These are phyloP conservation scores for Plecturocebus donacophilus DNA, from an alignment of 2,113 vertebrate species.

Conservation along the genomic window DNA sequence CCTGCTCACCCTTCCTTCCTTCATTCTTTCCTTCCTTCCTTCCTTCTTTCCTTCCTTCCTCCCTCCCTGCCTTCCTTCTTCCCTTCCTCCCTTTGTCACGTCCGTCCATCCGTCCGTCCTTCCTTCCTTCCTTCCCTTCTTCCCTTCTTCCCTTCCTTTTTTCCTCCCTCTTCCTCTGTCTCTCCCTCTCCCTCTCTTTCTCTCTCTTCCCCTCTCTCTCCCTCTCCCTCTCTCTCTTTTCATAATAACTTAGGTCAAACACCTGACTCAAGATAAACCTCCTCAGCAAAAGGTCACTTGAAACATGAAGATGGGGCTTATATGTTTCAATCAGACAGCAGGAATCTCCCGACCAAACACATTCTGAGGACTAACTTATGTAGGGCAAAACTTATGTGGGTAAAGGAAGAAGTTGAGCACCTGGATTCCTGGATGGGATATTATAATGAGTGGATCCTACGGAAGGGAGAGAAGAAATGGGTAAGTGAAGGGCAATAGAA, in stretches of 20 bases:
- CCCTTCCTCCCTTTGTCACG: rapidly evolving
- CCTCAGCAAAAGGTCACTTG: not conserved
- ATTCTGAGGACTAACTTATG: not conserved
- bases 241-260: not conserved
- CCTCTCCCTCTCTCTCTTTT: not conserved
- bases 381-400: not conserved
- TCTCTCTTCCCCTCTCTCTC: not conserved
- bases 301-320: not conserved
- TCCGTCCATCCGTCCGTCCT: rapidly evolving
- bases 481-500: not conserved
- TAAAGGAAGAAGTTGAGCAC: too few relatives aligned
- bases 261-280: not conserved
- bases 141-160: rapidly evolving
- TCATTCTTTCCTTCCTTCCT: not conserved
- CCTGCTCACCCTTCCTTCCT: not conserved
- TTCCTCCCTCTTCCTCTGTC: not conserved
- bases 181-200: not conserved
- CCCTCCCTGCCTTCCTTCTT: rapidly evolving
- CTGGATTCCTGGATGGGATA: too few relatives aligned
- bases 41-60: not conserved
- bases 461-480: too few relatives aligned
- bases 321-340: not conserved
- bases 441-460: not conserved
- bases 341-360: not conserved
- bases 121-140: rapidly evolving